phyloP scores from a whole-genome alignment of 2,888 invertebrate species.

The Sipha maydis region DNA sequence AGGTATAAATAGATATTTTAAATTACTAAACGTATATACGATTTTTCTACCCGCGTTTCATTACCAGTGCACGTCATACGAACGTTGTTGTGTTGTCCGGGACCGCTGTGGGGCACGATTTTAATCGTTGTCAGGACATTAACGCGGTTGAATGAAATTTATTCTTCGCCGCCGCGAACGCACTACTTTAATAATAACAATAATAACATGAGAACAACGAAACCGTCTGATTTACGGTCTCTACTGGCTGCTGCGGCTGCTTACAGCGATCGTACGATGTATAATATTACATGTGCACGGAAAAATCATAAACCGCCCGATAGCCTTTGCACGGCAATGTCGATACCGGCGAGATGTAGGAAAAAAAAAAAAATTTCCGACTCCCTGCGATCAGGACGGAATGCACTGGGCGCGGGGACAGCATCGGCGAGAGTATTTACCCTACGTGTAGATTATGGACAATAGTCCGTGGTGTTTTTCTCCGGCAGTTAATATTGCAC shows the following conservation, averaged over 20 bases:
- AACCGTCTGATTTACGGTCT: conserved; percentile 39
- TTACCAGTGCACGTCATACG: conserved; percentile 4
- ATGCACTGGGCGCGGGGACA: too few species aligned
- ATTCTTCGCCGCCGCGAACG: conserved; percentile 26
- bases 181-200: conserved; percentile 24
- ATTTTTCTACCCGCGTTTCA: conserved; percentile 51
- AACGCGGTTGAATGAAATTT: conserved; percentile 46
- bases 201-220: conserved; percentile 28
- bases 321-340: neutral
- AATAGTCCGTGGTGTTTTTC: too few species aligned
- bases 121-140: conserved; percentile 56
- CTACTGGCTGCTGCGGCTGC: neutral
- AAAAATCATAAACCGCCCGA: neutral
- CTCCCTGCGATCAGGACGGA: neutral
- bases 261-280: neutral
- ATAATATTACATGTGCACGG: neutral
- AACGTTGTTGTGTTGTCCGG: neutral
- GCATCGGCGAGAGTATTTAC: too few species aligned
- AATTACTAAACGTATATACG: conserved; percentile 29
- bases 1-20: conserved; percentile 22
- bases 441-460: too few species aligned
- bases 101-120: conserved; percentile 57
- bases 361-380: conserved; percentile 29
- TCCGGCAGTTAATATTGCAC: too few species aligned
- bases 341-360: neutral